phyloP scores from a whole-genome alignment of 2,113 vertebrate genomes.

The Globicephala melas region DNA sequence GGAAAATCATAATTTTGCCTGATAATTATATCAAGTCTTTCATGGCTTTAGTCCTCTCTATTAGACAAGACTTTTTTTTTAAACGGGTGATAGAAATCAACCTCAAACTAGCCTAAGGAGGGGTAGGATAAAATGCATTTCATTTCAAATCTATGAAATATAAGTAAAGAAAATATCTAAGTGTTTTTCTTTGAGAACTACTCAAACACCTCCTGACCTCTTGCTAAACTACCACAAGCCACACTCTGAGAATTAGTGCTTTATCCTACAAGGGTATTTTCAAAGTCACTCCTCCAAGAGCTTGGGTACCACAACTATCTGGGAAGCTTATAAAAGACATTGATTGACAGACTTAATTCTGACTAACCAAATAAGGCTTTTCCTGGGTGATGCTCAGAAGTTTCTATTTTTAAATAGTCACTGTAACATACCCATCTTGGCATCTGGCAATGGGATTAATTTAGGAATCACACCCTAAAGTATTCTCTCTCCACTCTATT shows the following conservation, averaged over 20 bases:
- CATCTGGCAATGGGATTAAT: background rate
- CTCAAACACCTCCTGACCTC: background rate
- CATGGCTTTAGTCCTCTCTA: background rate
- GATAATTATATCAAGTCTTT: background rate
- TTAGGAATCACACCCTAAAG: background rate
- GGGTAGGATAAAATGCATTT: background rate
- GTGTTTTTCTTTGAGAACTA: constrained; percentile 18
- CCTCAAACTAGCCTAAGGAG: background rate
- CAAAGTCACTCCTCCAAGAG: background rate
- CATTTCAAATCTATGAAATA: background rate
- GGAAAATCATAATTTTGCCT: background rate
- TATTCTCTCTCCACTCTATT: background rate
- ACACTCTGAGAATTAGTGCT: background rate
- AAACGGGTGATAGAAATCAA: background rate
- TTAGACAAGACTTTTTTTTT: background rate
- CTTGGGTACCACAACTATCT: background rate
- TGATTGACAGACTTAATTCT: background rate
- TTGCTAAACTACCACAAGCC: background rate
- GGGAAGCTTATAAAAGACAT: background rate
- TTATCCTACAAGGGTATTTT: background rate
- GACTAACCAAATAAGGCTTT: background rate
- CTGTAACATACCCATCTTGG: background rate
- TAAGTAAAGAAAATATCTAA: background rate
- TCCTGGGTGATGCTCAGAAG: background rate
- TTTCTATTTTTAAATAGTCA: background rate